Evolutionary conservation across 1,140 invertebrate species (phyloP).

Genomic region (Muscidifurax raptorellus): DNA sequence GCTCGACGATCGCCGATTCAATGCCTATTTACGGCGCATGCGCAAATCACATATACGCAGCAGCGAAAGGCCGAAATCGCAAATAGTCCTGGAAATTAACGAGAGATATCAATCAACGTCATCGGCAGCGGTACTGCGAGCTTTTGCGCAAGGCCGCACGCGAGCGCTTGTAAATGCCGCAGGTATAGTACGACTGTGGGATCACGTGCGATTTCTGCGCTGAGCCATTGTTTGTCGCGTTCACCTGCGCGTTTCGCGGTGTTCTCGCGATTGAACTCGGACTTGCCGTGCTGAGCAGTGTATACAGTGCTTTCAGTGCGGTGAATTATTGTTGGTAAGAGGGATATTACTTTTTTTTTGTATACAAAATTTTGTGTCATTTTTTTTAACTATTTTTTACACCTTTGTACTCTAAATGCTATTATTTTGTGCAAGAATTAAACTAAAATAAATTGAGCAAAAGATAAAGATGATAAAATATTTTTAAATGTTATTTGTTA

Average conservation of each 20-base stretch:
- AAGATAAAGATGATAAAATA: no score
- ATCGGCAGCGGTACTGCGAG: slow-evolving; percentile 55
- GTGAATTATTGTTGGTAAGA: background rate
- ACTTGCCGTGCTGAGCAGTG: background rate
- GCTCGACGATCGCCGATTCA: background rate
- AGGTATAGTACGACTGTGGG: background rate
- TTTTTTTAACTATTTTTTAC: no score
- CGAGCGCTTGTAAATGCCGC: slow-evolving; percentile 4
- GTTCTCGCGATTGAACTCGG: background rate
- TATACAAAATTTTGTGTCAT: no score
- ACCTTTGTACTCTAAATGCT: no score
- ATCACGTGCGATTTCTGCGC: background rate
- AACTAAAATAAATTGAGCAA: no score
- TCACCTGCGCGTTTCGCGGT: background rate
- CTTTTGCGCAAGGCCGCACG: slow-evolving; percentile 50
- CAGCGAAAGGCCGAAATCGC: slow-evolving; percentile 43
- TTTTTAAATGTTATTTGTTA: no score
- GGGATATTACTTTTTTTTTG: no score
- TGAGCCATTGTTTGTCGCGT: slow-evolving; percentile 21
- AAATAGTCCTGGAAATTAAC: slow-evolving; percentile 55
- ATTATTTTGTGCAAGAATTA: no score
- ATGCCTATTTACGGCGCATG: background rate
- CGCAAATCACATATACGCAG: background rate
- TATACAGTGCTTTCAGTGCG: no score
- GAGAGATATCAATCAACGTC: slow-evolving; percentile 64